A percentile compares a stretch with the other conserved stretches of the same genome.
Conservation (phyloP, 2,888 invertebrate species). For the Nomada fabriciana region DNA sequence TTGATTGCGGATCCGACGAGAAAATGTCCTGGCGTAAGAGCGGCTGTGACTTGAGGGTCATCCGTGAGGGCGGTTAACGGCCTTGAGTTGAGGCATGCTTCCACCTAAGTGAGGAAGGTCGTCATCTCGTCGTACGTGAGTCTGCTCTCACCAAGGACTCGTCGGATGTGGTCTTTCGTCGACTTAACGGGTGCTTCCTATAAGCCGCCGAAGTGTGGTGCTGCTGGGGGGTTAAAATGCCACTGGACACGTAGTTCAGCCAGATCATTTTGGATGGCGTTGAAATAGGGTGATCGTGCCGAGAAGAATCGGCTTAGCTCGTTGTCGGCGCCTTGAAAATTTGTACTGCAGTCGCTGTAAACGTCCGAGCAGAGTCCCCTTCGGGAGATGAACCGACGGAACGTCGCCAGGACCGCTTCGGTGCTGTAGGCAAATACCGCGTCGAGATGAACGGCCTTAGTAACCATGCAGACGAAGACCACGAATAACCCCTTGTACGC, state of each 20-base stretch:
- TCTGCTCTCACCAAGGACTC: not conserved
- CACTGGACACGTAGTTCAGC: not conserved
- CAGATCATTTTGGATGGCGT: not conserved
- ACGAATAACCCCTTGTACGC: too few species aligned
- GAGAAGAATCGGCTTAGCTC: not conserved
- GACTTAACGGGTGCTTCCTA: too few species aligned
- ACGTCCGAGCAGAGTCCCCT: not conserved
- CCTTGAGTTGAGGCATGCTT: constrained; percentile 2
- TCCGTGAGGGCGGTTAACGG: not conserved
- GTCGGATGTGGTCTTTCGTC: not conserved
- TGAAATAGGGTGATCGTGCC: not conserved
- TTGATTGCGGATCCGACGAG: not conserved
- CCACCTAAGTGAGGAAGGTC: not conserved
- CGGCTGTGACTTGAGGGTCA: not conserved
- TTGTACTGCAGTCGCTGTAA: not conserved
- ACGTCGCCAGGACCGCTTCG: not conserved
- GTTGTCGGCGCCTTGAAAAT: not conserved
- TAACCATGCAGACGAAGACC: not conserved
- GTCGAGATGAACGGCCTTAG: not conserved
- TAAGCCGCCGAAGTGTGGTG: too few species aligned
- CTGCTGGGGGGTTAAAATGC: not conserved
- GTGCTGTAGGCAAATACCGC: not conserved
- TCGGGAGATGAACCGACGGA: not conserved
- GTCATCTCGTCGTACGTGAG: constrained; percentile 5
- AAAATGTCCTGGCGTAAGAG: not conserved